Evolutionary conservation across 2,113 vertebrate species (phyloP), one percentile per base, ranked within the genome.

Genomic region (Prunella fulvescens): DNA sequence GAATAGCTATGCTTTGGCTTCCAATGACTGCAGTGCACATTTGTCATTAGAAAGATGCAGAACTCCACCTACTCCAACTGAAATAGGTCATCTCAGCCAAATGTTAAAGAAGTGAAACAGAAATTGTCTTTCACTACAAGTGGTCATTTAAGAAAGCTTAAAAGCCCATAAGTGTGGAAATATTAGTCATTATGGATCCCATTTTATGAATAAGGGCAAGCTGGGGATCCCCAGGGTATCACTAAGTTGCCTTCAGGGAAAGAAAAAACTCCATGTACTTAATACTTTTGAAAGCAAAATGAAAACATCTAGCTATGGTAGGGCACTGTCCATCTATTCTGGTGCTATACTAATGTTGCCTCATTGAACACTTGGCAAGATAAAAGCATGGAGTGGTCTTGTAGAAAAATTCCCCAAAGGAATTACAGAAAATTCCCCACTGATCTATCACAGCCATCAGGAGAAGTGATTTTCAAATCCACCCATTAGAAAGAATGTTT

Each of bases 261-360:
- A 37, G 5, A 87, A 57, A 57, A 22, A 1, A 0, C 3, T 12
- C 33, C 15, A 19, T 0, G 0, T 39, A 37, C 2, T 4, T 51
- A 39, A 70, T 24, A 11, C 13, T 74, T 86, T 33, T 64, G 48
- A 74, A 93, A 54, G 40, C 19, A 56, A 51, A 88, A 77, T 18
- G n/a, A 62, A 85, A 79, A 42, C 4, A 14, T 76, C 10, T 24
- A 50, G 26, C 24, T 73, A 8, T n/a, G 13, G 8, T 44, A 62
- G 7, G 90, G 26, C 24, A 51, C 26, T 62, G 60, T 25, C 28
- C 40, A 80, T 23, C 17, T 53, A 9, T 92, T 48, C 42, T 80
- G 17, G 5, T 54, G 23, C 9, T 58, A 5, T 37, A 39, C 66
- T 82, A 81, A 64, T 45, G 60, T 71, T 56, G 6, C 12, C 8